phyloP scores from a whole-genome alignment of 2,888 invertebrate species.

The Labia minor region DNA sequence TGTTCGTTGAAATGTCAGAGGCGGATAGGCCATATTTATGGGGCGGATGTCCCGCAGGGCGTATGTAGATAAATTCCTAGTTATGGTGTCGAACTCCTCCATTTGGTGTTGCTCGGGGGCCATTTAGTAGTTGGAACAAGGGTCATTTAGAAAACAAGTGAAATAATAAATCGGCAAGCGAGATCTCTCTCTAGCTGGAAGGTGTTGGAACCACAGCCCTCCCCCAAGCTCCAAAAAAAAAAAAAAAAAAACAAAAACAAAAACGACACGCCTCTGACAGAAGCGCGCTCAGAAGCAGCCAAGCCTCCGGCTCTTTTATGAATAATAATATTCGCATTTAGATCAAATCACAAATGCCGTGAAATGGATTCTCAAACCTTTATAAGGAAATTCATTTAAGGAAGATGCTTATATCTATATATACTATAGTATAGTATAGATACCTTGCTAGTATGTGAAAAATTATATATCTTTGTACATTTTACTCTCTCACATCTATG shows the following conservation, averaged over 20 bases:
- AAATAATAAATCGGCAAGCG: slow-evolving; percentile 13
- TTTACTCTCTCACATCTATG: too few relatives aligned
- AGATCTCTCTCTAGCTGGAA: slow-evolving; percentile 8
- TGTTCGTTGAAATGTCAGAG: slow-evolving; percentile 13
- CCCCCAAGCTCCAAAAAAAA: neutral
- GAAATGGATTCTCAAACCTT: neutral
- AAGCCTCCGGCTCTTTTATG: neutral
- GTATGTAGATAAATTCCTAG: slow-evolving; percentile 8
- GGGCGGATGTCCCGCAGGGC: neutral
- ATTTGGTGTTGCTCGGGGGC: slow-evolving; percentile 13
- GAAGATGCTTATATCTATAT: too few relatives aligned
- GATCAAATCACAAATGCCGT: slow-evolving; percentile 8
- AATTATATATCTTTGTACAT: too few relatives aligned
- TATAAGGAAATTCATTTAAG: neutral
- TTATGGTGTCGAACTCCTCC: slow-evolving; percentile 13
- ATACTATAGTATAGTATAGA: too few relatives aligned
- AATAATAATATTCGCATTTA: slow-evolving; percentile 13
- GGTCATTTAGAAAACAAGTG: slow-evolving; percentile 13
- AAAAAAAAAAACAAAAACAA: neutral
- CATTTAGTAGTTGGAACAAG: slow-evolving; percentile 8
- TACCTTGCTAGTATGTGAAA: too few relatives aligned
- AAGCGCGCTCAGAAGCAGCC: slow-evolving; percentile 7
- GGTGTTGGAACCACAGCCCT: neutral
- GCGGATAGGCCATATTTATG: slow-evolving; percentile 5
- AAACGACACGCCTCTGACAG: neutral